phyloP scores from a whole-genome alignment of 2,888 invertebrate species.

The Maniola hyperantus region DNA sequence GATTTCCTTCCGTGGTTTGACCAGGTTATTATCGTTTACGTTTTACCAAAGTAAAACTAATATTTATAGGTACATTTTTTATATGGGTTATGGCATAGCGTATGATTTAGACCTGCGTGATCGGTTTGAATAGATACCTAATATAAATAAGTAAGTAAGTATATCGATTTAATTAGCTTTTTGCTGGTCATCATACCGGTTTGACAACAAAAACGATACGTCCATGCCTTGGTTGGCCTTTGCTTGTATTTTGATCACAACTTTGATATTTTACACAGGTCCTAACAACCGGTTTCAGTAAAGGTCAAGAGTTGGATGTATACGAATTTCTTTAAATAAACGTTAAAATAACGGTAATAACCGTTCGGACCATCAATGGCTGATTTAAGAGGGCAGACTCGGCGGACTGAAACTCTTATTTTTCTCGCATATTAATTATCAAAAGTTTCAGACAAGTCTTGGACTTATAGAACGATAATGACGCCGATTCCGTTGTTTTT shows the following conservation, averaged over 20 bases:
- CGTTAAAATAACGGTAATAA: background rate
- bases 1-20: background rate
- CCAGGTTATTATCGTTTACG: background rate
- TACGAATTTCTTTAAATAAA: background rate
- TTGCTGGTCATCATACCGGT: conserved; percentile 9
- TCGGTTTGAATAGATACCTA: background rate
- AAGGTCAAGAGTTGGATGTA: conserved; percentile 1
- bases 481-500: no score
- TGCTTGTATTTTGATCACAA: background rate
- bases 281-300: background rate
- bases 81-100: background rate
- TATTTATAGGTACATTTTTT: no score
- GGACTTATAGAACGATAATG: no score
- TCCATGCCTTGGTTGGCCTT: background rate
- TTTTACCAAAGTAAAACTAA: no score
- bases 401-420: no score
- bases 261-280: background rate
- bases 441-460: no score
- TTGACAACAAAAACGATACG: conserved; percentile 2
- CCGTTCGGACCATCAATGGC: no score
- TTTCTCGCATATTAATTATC: no score
- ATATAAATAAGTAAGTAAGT: background rate
- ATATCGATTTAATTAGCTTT: background rate
- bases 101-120: background rate
- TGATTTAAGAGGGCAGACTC: no score